These are phyloP conservation scores for Brotogeris chrysoptera DNA, from an alignment of 2,797 vertebrate species.

Conservation along the genomic window DNA sequence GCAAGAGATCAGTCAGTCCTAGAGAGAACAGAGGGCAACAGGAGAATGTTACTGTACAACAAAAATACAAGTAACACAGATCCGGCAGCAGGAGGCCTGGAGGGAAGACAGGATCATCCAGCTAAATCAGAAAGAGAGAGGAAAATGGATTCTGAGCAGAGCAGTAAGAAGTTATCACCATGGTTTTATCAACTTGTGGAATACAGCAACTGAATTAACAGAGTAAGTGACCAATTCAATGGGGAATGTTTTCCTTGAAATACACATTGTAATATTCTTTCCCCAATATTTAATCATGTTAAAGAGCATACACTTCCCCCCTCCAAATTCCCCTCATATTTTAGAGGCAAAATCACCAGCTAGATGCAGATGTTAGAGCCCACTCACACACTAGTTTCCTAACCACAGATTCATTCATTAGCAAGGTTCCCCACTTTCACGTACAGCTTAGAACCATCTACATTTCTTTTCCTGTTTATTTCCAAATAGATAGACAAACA, in stretches of 20 bases:
- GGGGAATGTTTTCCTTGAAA: not conserved
- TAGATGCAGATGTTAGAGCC: not conserved
- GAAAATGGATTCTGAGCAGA: not conserved
- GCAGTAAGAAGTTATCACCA: not conserved
- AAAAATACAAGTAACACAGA: not conserved
- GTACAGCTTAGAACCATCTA: not conserved
- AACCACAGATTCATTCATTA: not conserved
- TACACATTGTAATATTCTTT: not conserved
- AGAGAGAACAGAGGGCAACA: not conserved
- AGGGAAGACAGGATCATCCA: not conserved
- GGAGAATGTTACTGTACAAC: rapidly evolving
- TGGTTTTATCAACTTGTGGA: not conserved
- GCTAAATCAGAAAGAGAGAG: not conserved
- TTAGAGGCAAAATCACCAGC: not conserved
- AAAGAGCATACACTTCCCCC: not conserved
- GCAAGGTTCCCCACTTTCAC: not conserved
- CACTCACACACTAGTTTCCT: not conserved
- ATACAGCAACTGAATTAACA: not conserved
- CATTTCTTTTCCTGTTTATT: not conserved
- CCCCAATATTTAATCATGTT: not conserved
- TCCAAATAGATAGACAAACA: not conserved
- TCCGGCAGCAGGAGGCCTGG: not conserved
- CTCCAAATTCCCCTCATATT: not conserved
- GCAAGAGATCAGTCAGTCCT: not conserved
- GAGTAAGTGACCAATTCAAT: not conserved